Conservation (phyloP, 2,888 invertebrate species). For the Sinopyrophorus schimmeli region DNA sequence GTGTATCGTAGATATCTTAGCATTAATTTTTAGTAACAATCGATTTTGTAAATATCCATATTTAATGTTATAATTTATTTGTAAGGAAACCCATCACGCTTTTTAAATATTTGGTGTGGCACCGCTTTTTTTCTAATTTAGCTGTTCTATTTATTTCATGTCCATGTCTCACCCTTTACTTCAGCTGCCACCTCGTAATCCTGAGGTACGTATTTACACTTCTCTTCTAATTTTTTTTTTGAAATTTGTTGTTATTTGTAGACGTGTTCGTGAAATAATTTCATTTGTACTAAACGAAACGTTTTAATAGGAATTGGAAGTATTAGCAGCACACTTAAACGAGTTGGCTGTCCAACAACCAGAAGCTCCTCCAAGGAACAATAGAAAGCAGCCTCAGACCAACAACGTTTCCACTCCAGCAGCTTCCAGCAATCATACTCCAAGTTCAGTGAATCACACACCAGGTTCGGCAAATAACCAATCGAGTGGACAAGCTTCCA, state of each 20-base stretch:
- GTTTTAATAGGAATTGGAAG: conserved; percentile 85
- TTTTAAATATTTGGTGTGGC: conserved; percentile 53
- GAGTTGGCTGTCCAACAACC: conserved; percentile 83
- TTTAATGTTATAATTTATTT: no score
- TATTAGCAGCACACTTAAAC: conserved; percentile 93
- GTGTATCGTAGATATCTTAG: no score
- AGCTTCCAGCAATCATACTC: conserved; percentile 46
- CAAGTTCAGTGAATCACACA: conserved; percentile 36
- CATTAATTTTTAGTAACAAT: no score
- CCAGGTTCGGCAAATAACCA: conserved; percentile 47
- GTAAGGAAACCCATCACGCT: no score
- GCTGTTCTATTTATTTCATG: conserved; percentile 63
- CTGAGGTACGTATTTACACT: conserved; percentile 74
- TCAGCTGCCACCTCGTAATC: conserved; percentile 86
- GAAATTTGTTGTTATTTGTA: neutral
- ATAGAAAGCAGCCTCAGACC: conserved; percentile 50
- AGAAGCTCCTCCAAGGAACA: conserved; percentile 72
- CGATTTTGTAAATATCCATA: no score
- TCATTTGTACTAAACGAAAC: neutral
- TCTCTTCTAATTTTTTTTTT: conserved; percentile 5
- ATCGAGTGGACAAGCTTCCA: conserved; percentile 37
- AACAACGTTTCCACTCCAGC: conserved; percentile 50
- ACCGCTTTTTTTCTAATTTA: conserved; percentile 56
- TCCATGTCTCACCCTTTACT: conserved; percentile 57
- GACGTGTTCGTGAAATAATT: neutral